Base-by-base conservation (phyloP, 1,140 invertebrate genomes). In the Olivierus martensii region DNA sequence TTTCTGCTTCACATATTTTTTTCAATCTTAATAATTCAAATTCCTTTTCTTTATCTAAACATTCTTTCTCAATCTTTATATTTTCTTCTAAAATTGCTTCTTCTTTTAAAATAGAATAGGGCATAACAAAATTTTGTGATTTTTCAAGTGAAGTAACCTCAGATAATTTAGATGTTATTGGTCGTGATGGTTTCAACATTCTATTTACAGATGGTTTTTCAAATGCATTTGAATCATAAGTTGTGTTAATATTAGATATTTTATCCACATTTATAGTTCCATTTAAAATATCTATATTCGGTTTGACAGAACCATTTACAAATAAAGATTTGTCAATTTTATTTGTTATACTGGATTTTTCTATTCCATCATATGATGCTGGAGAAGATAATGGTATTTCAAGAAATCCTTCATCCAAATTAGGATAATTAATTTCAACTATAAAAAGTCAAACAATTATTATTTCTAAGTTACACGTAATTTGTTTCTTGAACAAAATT, bases 61-160 rank as follows among this genome's bases (percentile, higher is more conserved):
- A 73, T 6, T 72, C 67, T 60, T 76, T 73, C 0, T 76, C 69
- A 19, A 80, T 65, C 15, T 73, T 69, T 48, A 76, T 71, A 57
- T 76, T 72, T 57, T 75, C 69, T 21, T 75, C 70, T 50, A 80
- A 65, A 0, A 74, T 52, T 69, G 66, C 57, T 75, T 71, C 17
- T 64, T 65, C 44, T 70, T 67, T 2, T 65, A 73, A 36, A 35
- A 43, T 46, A 3, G 19, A 39, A 2, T 11, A 15, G 3, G 46
- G 19, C n/a, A 46, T 34, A 3, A 28, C 49, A 5, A 42, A 45
- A 4, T 54, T 39, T 3, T 19, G 17, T 6, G 22, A 38, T 1
- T 39, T 35, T 6, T 18, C 41, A 22, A 18, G 1, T 17, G 41
- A 3, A 5, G 21, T 4, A 5, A 9, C 9, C 9, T 43, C 41